Percentiles rank a stretch among this genome's conserved stretches.
Evolutionary conservation across 2,797 vertebrate species (phyloP).

Genomic region (Siniperca obscura): DNA sequence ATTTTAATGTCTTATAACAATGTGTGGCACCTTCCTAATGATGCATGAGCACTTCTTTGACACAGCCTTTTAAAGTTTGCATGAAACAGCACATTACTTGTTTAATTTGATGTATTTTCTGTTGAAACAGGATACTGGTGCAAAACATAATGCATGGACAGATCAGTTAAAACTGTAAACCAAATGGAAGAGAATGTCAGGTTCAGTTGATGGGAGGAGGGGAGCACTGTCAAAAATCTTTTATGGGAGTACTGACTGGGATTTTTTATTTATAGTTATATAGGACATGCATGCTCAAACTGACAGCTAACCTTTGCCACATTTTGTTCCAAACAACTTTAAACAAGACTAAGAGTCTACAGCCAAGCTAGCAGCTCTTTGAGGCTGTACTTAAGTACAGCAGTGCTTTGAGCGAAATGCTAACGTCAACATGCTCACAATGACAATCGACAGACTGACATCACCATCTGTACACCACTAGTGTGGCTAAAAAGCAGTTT

Average conservation of each 20-base stretch:
- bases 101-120: conserved; percentile 17
- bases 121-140: conserved; percentile 29
- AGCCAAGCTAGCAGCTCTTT: neutral
- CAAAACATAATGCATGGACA: neutral
- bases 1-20: conserved; percentile 57
- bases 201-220: neutral
- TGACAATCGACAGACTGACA: no score
- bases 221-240: neutral
- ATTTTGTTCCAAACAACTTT: neutral
- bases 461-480: neutral
- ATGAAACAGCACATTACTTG: conserved; percentile 6
- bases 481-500: no score
- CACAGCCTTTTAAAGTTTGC: conserved; percentile 27
- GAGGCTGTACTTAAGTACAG: neutral
- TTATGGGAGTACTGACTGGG: neutral
- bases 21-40: conserved; percentile 49
- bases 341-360: neutral
- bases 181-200: neutral
- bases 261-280: neutral
- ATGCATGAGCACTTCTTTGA: conserved; percentile 51
- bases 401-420: no score
- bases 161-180: conserved; percentile 12
- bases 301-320: neutral
- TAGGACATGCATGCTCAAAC: neutral
- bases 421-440: no score